phyloP scores from a whole-genome alignment of 2,113 vertebrate species.

The Miniopterus natalensis region DNA sequence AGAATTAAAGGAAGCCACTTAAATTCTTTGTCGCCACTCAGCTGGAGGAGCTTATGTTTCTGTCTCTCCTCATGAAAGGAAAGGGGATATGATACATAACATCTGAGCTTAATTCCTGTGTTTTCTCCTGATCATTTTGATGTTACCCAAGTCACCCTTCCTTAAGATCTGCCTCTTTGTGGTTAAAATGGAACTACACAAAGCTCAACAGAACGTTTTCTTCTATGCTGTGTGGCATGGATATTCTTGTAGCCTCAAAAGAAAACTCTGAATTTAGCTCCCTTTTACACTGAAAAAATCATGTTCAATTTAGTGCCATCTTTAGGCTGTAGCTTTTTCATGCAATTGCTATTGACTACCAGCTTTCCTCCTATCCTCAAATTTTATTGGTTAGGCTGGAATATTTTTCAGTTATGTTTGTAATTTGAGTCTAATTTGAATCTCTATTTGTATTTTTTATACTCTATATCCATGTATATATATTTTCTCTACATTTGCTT shows the following conservation, averaged over 20 bases:
- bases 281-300: not conserved
- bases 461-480: not conserved
- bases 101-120: not conserved
- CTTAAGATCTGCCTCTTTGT: not conserved
- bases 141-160: not conserved
- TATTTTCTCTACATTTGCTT: constrained; percentile 50
- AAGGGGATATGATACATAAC: not conserved
- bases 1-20: constrained; percentile 52
- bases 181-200: constrained; percentile 17
- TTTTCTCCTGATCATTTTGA: constrained; percentile 4
- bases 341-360: not conserved
- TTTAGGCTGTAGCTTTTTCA: not conserved
- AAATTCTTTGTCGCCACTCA: constrained; percentile 6
- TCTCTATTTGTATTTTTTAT: constrained; percentile 8
- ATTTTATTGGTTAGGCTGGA: constrained; percentile 4
- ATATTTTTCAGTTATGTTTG: constrained; percentile 37
- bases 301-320: constrained; percentile 3
- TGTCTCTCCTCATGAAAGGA: not conserved
- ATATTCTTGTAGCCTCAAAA: constrained; percentile 40
- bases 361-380: not conserved
- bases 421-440: constrained; percentile 39
- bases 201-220: not conserved
- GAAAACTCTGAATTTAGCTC: constrained; percentile 50
- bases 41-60: constrained; percentile 1
- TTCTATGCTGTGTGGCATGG: constrained; percentile 7